Conservation (phyloP, 2,797 vertebrate species). For the Carapus acus region DNA sequence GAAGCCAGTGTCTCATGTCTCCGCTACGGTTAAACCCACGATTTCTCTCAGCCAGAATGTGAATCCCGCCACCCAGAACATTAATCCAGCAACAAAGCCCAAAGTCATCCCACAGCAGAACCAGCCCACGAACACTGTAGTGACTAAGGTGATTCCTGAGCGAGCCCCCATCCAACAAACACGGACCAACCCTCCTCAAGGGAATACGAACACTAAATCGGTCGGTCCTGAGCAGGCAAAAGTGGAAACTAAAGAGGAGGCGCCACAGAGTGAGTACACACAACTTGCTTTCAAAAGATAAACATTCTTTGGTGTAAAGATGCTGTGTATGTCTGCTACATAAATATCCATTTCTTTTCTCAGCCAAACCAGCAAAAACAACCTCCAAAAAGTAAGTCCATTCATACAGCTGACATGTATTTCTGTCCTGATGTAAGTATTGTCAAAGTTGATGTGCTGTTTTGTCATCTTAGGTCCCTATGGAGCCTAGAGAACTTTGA, state of each 20-base stretch:
- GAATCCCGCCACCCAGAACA: slow-evolving; percentile 39
- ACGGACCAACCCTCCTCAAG: too few relatives aligned
- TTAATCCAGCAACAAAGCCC: slow-evolving; percentile 21
- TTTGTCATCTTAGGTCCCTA: slow-evolving; percentile 70
- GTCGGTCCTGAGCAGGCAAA: slow-evolving; percentile 30
- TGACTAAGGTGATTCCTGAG: slow-evolving; percentile 20
- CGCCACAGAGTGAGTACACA: slow-evolving; percentile 50
- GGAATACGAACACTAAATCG: too few relatives aligned
- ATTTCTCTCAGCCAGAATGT: slow-evolving; percentile 54
- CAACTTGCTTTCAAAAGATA: background rate
- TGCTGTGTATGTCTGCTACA: background rate
- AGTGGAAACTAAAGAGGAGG: slow-evolving; percentile 44
- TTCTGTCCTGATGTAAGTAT: too few relatives aligned
- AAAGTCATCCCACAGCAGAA: slow-evolving; percentile 40
- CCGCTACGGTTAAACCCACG: slow-evolving; percentile 26
- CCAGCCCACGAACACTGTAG: slow-evolving; percentile 28
- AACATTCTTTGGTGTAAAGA: background rate
- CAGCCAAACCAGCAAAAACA: slow-evolving; percentile 52
- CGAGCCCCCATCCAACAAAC: too few relatives aligned
- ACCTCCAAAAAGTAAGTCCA: slow-evolving; percentile 51
- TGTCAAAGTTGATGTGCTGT: background rate
- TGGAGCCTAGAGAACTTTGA: slow-evolving; percentile 96
- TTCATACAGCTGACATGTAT: background rate
- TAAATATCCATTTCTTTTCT: background rate
- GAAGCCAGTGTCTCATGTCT: slow-evolving; percentile 36